phyloP scores from a whole-genome alignment of 2,797 vertebrate species.

The Buphagus erythrorhynchus region DNA sequence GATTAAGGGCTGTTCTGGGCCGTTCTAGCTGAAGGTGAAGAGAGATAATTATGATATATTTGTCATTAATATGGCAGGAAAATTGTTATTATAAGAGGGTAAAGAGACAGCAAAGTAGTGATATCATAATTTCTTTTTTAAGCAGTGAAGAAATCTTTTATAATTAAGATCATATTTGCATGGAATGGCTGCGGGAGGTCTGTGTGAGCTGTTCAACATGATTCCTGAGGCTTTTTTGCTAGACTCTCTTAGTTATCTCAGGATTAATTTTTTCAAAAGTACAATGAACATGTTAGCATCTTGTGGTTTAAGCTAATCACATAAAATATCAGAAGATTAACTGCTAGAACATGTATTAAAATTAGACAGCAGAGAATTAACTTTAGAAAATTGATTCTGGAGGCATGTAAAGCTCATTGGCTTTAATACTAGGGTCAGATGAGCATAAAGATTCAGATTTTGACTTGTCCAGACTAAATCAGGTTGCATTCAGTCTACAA shows the following conservation, averaged over 20 bases:
- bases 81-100: not conserved
- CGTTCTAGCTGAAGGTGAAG: conserved; percentile 17
- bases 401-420: not conserved
- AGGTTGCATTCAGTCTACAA: not conserved
- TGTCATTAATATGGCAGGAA: not conserved
- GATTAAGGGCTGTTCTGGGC: not conserved
- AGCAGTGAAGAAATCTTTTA: not conserved
- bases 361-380: not conserved
- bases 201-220: not conserved
- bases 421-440: not conserved
- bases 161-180: not conserved
- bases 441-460: not conserved
- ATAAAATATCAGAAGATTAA: not conserved
- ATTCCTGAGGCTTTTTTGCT: not conserved
- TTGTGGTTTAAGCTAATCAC: not conserved
- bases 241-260: not conserved
- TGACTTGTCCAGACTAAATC: not conserved
- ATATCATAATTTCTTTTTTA: not conserved
- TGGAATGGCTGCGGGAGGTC: not conserved
- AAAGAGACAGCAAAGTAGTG: not conserved
- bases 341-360: not conserved
- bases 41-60: conserved; percentile 26
- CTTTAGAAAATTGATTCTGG: not conserved
- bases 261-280: not conserved
- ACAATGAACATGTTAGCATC: not conserved